phyloP scores from a whole-genome alignment of 2,797 vertebrate genomes.

The Malurus splendens region DNA sequence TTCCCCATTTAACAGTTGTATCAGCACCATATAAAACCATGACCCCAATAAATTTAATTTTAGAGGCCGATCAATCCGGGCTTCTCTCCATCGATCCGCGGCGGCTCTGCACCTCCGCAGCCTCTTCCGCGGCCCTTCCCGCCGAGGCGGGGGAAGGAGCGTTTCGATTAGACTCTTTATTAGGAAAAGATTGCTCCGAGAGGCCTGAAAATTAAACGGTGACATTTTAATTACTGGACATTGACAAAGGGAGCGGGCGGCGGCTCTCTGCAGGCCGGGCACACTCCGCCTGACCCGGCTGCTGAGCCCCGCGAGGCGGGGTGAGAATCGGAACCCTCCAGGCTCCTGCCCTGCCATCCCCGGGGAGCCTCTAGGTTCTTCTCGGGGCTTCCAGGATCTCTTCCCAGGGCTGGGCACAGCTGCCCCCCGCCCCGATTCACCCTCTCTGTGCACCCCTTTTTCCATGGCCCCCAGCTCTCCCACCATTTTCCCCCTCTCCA shows the following conservation, averaged over 20 bases:
- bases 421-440: rapidly evolving
- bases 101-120: conserved; percentile 70
- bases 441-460: background rate
- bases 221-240: conserved; percentile 97
- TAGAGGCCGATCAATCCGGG: conserved; percentile 88
- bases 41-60: conserved; percentile 95
- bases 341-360: background rate
- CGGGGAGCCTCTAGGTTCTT: background rate
- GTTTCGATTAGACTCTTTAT: conserved; percentile 88
- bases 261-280: background rate
- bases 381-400: rapidly evolving
- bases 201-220: conserved; percentile 88
- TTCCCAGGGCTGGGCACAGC: background rate
- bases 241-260: conserved; percentile 79
- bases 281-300: background rate
- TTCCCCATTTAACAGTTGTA: conserved; percentile 92
- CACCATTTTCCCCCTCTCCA: rapidly evolving
- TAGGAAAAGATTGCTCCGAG: conserved; percentile 84
- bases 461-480: rapidly evolving
- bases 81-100: conserved; percentile 82
- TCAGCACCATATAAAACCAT: conserved; percentile 89
- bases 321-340: background rate
- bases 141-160: conserved; percentile 65
- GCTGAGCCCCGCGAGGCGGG: background rate
- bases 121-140: conserved; percentile 66